A percentile compares a stretch with the other conserved stretches of the same genome.
These are phyloP conservation scores for Nyctibius grandis DNA, from an alignment of 2,797 vertebrate genomes.

Conservation along the genomic window DNA sequence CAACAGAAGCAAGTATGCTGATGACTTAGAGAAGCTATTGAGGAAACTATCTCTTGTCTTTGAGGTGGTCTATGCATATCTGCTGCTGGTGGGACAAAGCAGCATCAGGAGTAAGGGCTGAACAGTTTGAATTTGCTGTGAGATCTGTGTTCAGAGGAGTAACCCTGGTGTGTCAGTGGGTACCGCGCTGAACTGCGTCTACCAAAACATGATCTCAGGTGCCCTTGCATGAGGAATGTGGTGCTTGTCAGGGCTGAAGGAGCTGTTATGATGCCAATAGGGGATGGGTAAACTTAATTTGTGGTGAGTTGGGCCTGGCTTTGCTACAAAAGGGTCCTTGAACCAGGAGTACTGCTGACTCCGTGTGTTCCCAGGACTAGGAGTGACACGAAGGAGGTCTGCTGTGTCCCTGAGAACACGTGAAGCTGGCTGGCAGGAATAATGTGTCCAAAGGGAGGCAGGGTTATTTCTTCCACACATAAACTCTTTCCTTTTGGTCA, in stretches of 20 bases:
- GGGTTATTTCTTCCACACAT: not conserved
- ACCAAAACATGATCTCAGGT: not conserved
- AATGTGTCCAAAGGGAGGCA: not conserved
- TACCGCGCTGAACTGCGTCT: not conserved
- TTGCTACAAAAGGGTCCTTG: not conserved
- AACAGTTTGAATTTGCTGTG: not conserved
- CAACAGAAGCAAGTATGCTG: not conserved
- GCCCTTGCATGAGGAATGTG: not conserved
- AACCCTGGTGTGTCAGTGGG: not conserved
- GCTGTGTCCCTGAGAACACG: fast-evolving
- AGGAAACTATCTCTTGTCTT: not conserved
- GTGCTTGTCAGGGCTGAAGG: not conserved
- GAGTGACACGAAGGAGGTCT: fast-evolving
- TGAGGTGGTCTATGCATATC: not conserved
- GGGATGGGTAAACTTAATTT: not conserved
- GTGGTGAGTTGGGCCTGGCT: not conserved
- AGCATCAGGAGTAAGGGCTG: not conserved
- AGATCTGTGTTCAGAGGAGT: not conserved
- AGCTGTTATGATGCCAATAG: not conserved
- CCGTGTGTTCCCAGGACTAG: not conserved
- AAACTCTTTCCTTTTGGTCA: not conserved
- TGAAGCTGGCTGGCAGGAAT: not conserved
- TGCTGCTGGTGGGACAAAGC: not conserved
- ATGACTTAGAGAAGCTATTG: not conserved
- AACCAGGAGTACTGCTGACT: not conserved